A percentile compares a stretch with the other conserved stretches of the same genome.
Evolutionary conservation across 2,113 vertebrate genomes (phyloP).

Genomic region (Cepphus grylle): DNA sequence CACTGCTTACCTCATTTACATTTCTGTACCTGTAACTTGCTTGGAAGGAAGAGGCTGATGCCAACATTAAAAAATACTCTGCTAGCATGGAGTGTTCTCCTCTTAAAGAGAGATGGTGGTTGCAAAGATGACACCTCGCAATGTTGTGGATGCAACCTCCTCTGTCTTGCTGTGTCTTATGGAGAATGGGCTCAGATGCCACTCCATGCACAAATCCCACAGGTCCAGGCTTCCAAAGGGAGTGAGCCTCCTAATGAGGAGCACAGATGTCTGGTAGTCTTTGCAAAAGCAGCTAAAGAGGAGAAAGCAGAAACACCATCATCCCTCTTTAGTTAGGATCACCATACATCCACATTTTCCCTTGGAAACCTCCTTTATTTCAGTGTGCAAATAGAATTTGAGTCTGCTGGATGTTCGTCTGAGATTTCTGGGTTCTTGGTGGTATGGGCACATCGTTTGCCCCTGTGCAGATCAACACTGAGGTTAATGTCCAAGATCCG

Average conservation of each 20-base stretch:
- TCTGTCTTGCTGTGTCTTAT: neutral
- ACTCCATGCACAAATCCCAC: neutral
- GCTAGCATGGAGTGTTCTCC: neutral
- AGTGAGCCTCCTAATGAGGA: neutral
- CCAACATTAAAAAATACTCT: neutral
- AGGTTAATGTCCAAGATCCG: neutral
- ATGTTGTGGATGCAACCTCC: neutral
- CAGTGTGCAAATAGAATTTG: neutral
- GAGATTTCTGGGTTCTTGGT: neutral
- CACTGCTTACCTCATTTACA: neutral
- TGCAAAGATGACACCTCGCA: neutral
- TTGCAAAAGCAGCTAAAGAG: neutral
- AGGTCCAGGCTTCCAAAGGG: neutral
- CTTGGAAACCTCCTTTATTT: neutral
- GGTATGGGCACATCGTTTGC: rapidly evolving
- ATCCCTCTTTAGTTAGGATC: neutral
- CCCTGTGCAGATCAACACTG: neutral
- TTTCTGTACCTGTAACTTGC: neutral
- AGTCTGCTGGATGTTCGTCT: neutral
- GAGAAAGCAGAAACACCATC: neutral
- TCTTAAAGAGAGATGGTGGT: neutral
- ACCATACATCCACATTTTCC: neutral
- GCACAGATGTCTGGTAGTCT: neutral
- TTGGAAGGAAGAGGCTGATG: neutral
- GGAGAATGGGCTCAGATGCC: neutral